A percentile compares a stretch with the other conserved stretches of the same genome.
These are phyloP conservation scores for Pantala flavescens DNA, from an alignment of 1,140 invertebrate species.

Conservation along the genomic window DNA sequence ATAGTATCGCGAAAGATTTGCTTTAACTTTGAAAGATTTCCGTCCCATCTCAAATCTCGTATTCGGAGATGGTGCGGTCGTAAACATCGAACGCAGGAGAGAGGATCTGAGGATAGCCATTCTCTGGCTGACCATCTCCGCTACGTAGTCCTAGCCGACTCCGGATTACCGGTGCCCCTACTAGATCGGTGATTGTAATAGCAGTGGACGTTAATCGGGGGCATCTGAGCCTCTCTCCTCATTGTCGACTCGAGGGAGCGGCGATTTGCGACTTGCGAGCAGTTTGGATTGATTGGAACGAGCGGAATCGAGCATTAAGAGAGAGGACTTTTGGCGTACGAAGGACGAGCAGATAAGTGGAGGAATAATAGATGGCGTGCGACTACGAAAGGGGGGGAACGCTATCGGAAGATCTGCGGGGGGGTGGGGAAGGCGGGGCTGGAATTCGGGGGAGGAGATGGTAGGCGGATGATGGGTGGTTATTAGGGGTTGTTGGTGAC, in stretches of 20 bases:
- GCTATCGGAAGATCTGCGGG: too few relatives aligned
- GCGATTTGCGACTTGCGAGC: background rate
- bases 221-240: background rate
- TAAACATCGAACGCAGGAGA: too few relatives aligned
- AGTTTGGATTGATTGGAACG: background rate
- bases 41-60: too few relatives aligned
- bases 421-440: background rate
- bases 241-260: background rate
- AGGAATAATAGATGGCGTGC: background rate
- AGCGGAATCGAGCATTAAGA: background rate
- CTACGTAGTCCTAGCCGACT: background rate
- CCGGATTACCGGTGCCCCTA: background rate
- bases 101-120: too few relatives aligned
- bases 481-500: slow-evolving; percentile 4
- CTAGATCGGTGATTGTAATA: background rate
- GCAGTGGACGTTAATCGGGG: background rate
- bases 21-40: too few relatives aligned
- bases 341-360: background rate
- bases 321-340: background rate
- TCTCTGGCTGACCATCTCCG: too few relatives aligned
- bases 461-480: background rate
- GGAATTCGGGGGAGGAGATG: background rate
- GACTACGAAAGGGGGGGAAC: background rate
- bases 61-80: too few relatives aligned
- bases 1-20: too few relatives aligned